Base-by-base conservation (phyloP, 2,113 vertebrate genomes). In the Chaenocephalus aceratus region DNA sequence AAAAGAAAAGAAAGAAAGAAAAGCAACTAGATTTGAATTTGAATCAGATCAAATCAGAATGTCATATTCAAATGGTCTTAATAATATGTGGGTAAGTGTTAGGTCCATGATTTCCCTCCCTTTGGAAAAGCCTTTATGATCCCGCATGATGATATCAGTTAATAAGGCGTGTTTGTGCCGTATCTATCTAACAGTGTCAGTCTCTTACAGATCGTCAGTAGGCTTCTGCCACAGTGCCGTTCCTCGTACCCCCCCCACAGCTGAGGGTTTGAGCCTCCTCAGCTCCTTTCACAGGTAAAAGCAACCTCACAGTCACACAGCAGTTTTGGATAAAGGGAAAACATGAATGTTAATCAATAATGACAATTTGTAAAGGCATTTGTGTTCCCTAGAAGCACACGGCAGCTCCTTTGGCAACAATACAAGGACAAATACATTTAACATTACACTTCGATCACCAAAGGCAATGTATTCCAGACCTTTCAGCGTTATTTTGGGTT, bases 191-290 rank as follows among this genome's bases (percentile, higher is more conserved):
- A 97, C 95, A 34, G 91, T 96, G 95, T 96, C 94, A 97, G 97
- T 97, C 94, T 98, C 95, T 98, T 94, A 87, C 96, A 98, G 97
- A 97, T 97, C 93, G 95, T 97, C 96, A 97, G 96, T 96, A 98
- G 96, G 92, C 94, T 97, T 95, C 96, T 97, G 96, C 96, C 96
- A 92, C 96, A 96, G 93, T 96, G 96, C 94, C 95, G 94, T 91
- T 80, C 82, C 8, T 30, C 80, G 0, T 95, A 95, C 91, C 94
- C 92, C 90, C 93, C 96, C 88, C 95, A 96, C 93, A 97, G 95
- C 96, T 98, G 73, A 82, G 46, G n/a, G 23, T 18, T 69, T 11
- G 57, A 51, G 26, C 53, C 30, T 70, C 71, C 76, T 46, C 52
- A 45, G 64, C 21, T 51, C 16, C 61, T 23, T 26, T 66, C 34